Conservation (phyloP, 2,113 vertebrate species). For the Cololabis saira region DNA sequence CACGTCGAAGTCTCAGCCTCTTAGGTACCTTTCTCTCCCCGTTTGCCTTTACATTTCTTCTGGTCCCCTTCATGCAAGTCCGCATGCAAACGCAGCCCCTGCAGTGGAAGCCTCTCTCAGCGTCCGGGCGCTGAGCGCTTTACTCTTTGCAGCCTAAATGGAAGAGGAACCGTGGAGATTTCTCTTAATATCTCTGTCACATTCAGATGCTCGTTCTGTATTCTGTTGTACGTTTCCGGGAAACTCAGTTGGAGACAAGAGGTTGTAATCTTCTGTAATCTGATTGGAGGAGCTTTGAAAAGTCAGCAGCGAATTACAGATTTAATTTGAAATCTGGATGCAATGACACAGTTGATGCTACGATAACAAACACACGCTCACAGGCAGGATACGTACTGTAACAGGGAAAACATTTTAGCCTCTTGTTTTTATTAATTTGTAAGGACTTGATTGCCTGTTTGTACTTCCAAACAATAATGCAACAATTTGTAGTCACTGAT, state of each 20-base stretch:
- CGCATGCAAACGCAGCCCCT: too few species aligned
- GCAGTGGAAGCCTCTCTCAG: too few species aligned
- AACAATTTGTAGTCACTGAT: too few species aligned
- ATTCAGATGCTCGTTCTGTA: neutral
- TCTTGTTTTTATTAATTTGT: neutral
- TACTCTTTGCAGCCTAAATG: neutral
- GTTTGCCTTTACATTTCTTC: neutral
- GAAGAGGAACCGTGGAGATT: neutral
- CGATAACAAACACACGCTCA: conserved; percentile 1
- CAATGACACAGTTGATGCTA: conserved; percentile 16
- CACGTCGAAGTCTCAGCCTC: conserved; percentile 95
- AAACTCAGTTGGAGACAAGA: conserved; percentile 15
- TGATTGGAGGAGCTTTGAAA: conserved; percentile 47
- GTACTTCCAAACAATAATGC: neutral
- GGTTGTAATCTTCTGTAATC: conserved; percentile 48
- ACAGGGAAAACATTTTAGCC: neutral
- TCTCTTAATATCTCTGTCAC: conserved; percentile 7
- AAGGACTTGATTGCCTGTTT: neutral
- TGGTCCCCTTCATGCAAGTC: neutral
- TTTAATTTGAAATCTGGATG: conserved; percentile 42
- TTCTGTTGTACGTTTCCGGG: neutral
- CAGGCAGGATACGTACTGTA: neutral
- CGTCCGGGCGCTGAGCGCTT: neutral
- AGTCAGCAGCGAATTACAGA: conserved; percentile 41
- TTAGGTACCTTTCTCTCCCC: conserved; percentile 75